A percentile compares a stretch with the other conserved stretches of the same genome.
Evolutionary conservation across 2,113 vertebrate species (phyloP).

Genomic region (Henicopernis longicauda): DNA sequence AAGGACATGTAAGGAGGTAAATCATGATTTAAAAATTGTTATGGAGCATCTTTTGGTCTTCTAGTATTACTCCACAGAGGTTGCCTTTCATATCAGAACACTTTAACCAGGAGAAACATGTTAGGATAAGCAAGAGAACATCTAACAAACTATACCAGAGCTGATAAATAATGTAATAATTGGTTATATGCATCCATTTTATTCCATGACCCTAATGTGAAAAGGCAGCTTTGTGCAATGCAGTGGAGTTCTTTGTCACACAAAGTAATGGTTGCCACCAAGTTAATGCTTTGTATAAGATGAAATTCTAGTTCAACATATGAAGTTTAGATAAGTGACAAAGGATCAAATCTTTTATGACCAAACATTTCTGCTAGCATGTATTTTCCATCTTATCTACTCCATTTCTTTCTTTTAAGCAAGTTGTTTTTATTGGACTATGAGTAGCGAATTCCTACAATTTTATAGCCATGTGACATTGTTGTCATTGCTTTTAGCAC

Average conservation of each 20-base stretch:
- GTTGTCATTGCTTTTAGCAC: slow-evolving; percentile 75
- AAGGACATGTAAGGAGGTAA: background rate
- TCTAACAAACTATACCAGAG: background rate
- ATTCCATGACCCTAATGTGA: background rate
- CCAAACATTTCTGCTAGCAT: background rate
- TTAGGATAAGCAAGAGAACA: background rate
- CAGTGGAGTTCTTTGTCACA: background rate
- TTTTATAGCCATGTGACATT: slow-evolving; percentile 77
- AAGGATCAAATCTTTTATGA: background rate
- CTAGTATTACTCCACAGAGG: background rate
- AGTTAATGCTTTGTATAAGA: background rate
- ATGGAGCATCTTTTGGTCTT: background rate
- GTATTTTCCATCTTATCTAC: slow-evolving; percentile 42
- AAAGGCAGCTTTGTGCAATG: background rate
- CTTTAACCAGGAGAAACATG: background rate
- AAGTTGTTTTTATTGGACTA: slow-evolving; percentile 62
- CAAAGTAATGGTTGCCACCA: background rate
- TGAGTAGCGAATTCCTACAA: slow-evolving; percentile 56
- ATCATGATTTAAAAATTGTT: background rate
- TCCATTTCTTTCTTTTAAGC: background rate
- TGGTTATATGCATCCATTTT: background rate
- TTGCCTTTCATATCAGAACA: background rate
- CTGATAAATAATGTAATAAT: background rate
- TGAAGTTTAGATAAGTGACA: background rate
- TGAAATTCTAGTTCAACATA: background rate